phyloP scores from a whole-genome alignment of 2,113 vertebrate genomes.

The Athene cunicularia region DNA sequence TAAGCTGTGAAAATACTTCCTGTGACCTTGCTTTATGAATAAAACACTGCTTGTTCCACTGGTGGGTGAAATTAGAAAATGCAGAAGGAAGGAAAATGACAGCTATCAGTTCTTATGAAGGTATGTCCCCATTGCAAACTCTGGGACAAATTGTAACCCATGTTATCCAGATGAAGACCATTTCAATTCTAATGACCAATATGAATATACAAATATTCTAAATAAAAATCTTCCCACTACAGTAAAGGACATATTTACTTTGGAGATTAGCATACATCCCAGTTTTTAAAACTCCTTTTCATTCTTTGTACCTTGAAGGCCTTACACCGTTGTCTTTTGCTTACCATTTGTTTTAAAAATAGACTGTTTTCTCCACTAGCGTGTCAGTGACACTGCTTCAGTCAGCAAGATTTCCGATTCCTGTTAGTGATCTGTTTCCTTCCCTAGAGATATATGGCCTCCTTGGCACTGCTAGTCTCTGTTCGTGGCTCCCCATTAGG shows the following conservation, averaged over 20 bases:
- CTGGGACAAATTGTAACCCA: neutral
- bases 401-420: neutral
- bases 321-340: neutral
- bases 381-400: neutral
- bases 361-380: neutral
- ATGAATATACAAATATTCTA: neutral
- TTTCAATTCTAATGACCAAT: neutral
- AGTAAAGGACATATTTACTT: neutral
- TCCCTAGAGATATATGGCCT: neutral
- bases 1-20: slow-evolving; percentile 21
- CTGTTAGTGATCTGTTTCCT: neutral
- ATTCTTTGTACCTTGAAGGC: neutral
- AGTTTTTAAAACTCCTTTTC: neutral
- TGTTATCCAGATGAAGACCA: neutral
- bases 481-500: neutral
- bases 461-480: neutral
- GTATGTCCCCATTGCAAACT: neutral
- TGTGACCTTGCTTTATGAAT: slow-evolving; percentile 21
- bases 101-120: neutral
- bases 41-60: neutral
- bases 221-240: neutral
- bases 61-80: slow-evolving; percentile 37
- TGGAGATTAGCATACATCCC: neutral
- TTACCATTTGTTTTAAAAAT: neutral
- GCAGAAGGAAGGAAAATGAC: neutral